Evolutionary conservation across 2,113 vertebrate genomes (phyloP).

Genomic region (Bubalus kerabau): DNA sequence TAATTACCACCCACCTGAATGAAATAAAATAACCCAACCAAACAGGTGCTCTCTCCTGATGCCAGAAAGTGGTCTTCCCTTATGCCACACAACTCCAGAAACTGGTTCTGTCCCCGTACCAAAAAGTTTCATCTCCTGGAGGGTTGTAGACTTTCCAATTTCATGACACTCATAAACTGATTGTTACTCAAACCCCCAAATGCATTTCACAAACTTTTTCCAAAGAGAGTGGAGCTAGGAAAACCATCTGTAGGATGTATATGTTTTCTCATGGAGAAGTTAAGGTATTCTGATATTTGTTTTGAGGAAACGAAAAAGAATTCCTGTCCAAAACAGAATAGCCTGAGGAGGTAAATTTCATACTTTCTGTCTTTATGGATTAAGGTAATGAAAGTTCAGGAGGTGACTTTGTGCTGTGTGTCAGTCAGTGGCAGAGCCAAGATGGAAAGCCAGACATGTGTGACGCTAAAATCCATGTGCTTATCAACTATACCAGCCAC

Average conservation of each 20-base stretch:
- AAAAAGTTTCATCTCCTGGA: neutral
- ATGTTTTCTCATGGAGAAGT: neutral
- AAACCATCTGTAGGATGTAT: neutral
- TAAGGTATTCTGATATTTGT: neutral
- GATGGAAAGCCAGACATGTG: neutral
- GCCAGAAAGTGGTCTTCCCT: neutral
- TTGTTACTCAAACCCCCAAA: neutral
- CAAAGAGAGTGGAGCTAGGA: neutral
- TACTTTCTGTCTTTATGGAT: neutral
- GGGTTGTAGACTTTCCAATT: neutral
- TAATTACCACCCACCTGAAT: neutral
- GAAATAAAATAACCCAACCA: neutral
- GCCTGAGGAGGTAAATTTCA: neutral
- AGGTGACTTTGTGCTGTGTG: neutral
- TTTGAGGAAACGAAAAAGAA: neutral
- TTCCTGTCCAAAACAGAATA: neutral
- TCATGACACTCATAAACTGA: neutral
- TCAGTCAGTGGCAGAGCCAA: neutral
- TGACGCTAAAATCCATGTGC: neutral
- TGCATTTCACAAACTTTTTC: neutral
- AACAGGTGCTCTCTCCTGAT: neutral
- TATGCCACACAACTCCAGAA: neutral
- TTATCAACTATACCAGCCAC: neutral
- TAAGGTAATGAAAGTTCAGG: neutral
- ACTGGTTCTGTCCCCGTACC: neutral